Evolutionary conservation across 1,140 invertebrate species (phyloP).

Genomic region (Brachionus manjavacas): DNA sequence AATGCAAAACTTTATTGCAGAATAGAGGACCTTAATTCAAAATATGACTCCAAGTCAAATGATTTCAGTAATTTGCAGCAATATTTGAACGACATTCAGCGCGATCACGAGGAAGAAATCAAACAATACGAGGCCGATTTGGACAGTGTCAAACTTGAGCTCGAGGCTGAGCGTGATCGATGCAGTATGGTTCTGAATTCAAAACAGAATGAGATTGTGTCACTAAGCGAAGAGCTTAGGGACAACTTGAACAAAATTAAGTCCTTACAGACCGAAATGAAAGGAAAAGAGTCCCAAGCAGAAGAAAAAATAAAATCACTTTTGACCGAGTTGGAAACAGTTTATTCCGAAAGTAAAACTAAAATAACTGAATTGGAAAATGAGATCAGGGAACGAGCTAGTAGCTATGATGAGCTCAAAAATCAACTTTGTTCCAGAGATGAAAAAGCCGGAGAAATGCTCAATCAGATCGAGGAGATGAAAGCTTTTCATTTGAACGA

Average conservation of each 20-base stretch:
- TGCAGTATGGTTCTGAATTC: background rate
- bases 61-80: conserved; percentile 29
- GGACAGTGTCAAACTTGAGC: background rate
- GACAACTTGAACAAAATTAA: conserved; percentile 1
- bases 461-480: background rate
- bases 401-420: conserved; percentile 5
- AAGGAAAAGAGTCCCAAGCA: background rate
- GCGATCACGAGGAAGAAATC: background rate
- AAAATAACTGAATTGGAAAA: conserved; percentile 19
- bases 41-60: conserved; percentile 13
- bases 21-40: background rate
- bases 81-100: conserved; percentile 33
- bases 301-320: conserved; percentile 7
- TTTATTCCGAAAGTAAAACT: background rate
- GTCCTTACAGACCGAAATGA: background rate
- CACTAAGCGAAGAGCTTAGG: background rate
- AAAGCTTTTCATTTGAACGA: conserved; percentile 4
- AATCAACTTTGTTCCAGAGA: background rate
- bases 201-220: conserved; percentile 6
- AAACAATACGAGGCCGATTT: conserved; percentile 37
- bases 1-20: background rate
- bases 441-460: conserved; percentile 14
- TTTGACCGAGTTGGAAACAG: conserved; percentile 12
- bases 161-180: background rate
- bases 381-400: background rate